phyloP scores from a whole-genome alignment of 2,888 invertebrate species.

The Apeira syringaria region DNA sequence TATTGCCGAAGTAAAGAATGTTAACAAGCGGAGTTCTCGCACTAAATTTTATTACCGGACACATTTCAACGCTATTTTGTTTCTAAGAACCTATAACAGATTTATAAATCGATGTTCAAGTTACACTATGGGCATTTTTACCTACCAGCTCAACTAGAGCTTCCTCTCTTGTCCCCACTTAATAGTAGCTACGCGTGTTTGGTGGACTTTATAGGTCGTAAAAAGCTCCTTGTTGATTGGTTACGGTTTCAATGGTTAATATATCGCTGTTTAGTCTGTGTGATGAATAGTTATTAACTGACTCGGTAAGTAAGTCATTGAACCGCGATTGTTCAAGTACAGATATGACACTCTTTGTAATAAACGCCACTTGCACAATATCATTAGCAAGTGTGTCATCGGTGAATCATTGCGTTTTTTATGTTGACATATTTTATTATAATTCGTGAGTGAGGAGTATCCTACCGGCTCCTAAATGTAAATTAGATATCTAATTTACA shows the following conservation, averaged over 20 bases:
- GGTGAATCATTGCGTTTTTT: no score
- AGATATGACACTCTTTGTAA: no score
- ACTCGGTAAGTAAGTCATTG: conserved; percentile 23
- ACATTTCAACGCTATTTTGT: conserved; percentile 57
- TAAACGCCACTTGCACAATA: no score
- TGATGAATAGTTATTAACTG: conserved; percentile 58
- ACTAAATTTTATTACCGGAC: conserved; percentile 44
- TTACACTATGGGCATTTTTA: conserved; percentile 49
- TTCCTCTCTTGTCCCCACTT: conserved; percentile 41
- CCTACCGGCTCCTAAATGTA: no score
- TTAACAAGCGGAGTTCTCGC: conserved; percentile 20
- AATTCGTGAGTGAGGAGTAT: no score
- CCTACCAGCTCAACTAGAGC: conserved; percentile 44
- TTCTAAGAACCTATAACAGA: conserved; percentile 57
- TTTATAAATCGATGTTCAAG: conserved; percentile 43
- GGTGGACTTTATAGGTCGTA: conserved; percentile 38
- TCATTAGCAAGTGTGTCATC: no score
- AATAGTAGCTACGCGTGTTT: conserved; percentile 29
- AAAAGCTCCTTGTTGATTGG: conserved; percentile 49
- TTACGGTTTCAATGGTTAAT: conserved; percentile 59
- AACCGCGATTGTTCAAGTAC: conserved; percentile 19
- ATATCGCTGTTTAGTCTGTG: conserved; percentile 53
- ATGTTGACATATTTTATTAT: no score
- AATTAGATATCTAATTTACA: no score
- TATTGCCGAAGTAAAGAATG: no score